Base-by-base conservation (phyloP, 2,888 invertebrate species). In the Drosophila recens region DNA sequence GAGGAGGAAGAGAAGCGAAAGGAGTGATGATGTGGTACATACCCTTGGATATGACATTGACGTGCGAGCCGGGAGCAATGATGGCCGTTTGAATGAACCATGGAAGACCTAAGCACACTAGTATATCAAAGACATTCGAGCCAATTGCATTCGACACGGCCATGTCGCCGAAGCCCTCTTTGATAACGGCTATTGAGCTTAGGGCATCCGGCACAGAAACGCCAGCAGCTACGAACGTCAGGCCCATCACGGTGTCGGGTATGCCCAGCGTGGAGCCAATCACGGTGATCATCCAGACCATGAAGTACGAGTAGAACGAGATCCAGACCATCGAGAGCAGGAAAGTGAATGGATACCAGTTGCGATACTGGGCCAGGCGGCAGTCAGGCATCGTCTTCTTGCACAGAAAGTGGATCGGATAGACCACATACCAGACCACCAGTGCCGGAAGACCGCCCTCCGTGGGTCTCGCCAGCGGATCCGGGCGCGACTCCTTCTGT, bases 281-380 rank as follows among this genome's bases (percentile, higher is more conserved):
- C 54, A 98, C 95, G 49, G 98, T 97, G 79, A 98, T 98, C 98
- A 99, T 98, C 99, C 99, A 99, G 82, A 93, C 98, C 97, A 99
- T 98, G 91, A 99, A 95, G 93, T 99, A 99, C 2, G 98, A 98
- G 93, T 98, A 98, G 92, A 97, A 96, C 46, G 98, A 97, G 88
- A 99, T 98, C 98, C 98, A 99, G 45, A 98, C 94, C 96, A 98
- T 97, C 70, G 98, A 97, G 90, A 98, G 95, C 86, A 97, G 93
- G 93, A 98, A 98, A 34, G 98, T 98, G 91, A 97, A 95, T 17
- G 97, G 96, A 92, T 97, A 98, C 97, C 97, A 98, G 91, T 96
- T 96, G 72, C 94, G 95, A 93, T 95, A 97, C 88, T 95, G 94
- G 72, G 95, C 95, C 74, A 95, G 95, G 82, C 97, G 95, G 92